phyloP scores from a whole-genome alignment of 2,888 invertebrate species.

The Pediacus dermestoides region DNA sequence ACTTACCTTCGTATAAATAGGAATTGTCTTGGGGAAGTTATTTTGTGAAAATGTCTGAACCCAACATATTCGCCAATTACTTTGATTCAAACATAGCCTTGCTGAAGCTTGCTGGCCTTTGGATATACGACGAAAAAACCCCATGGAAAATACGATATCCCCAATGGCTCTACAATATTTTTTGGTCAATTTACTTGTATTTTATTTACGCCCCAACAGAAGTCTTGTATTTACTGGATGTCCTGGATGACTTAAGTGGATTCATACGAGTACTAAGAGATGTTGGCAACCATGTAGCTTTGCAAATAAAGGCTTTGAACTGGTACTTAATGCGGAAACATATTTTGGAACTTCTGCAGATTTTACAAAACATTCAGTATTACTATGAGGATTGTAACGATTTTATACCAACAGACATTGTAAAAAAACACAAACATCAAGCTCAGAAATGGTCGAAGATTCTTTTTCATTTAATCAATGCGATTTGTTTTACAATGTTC shows the following conservation, averaged over 20 bases:
- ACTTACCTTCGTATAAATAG: no score
- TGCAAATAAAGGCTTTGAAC: conserved; percentile 19
- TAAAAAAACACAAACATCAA: conserved; percentile 12
- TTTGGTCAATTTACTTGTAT: conserved; percentile 15
- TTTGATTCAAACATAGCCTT: conserved; percentile 19
- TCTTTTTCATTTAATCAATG: conserved; percentile 17
- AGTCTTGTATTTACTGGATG: conserved; percentile 10
- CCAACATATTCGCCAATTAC: conserved; percentile 10
- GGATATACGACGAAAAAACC: conserved; percentile 18
- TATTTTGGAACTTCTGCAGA: conserved; percentile 14
- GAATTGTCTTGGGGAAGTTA: no score
- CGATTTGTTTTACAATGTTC: conserved; percentile 20
- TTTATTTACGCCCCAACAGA: conserved; percentile 20
- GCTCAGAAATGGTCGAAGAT: conserved; percentile 20
- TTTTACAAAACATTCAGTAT: conserved; percentile 11
- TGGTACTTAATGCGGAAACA: conserved; percentile 15
- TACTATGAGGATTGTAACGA: conserved; percentile 17
- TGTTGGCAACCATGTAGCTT: conserved; percentile 20
- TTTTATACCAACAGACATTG: conserved; percentile 16
- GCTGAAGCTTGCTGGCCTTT: conserved; percentile 16
- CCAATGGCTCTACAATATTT: conserved; percentile 17
- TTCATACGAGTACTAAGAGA: conserved; percentile 18
- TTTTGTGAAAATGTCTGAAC: no score
- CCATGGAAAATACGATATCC: conserved; percentile 7
- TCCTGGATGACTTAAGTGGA: conserved; percentile 15